Base-by-base conservation (phyloP, 2,113 vertebrate genomes). In the Taurulus bubalis region DNA sequence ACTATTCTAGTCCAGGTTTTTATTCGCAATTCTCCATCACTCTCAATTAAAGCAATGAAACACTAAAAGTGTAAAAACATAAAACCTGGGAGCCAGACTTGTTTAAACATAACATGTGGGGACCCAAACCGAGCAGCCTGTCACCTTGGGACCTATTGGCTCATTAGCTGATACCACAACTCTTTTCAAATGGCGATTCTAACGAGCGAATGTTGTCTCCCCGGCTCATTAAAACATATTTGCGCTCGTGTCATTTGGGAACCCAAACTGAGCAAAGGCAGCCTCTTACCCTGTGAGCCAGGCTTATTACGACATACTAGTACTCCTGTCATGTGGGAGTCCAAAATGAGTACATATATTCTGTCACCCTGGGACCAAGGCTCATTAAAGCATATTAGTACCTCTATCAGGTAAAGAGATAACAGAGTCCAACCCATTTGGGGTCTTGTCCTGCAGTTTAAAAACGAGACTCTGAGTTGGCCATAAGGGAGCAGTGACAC, bases 361-460 rank as follows among this genome's bases (percentile, higher is more conserved):
- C 40, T 64, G 64, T 82, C 84, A 87, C 75, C 65, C 3, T 40
- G 56, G 49, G 70, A 73, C 70, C 38, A 30, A 76, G 58, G 77
- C 84, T 91, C 68, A 82, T 90, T 89, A 89, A 80, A 83, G 59
- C 65, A 32, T 60, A 90, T 87, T 87, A 89, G 76, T 24, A 55
- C 75, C 62, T 72, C 73, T 87, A 86, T 79, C 74, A 79, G 74
- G 71, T 79, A 70, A 77, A 58, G 65, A 71, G 65, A 78, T 82
- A 82, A 87, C 79, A 38, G 68, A 71, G 67, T 87, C 59, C 30
- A 63, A 65, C 26, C 71, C 74, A 71, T 67, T 87, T 73, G 71
- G 45, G 56, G 67, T 87, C 71, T 67, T 83, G 85, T 85, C 87
- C 87, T 65, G 42, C 22, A 34, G 71, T 82, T 80, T 72, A 59